phyloP scores from a whole-genome alignment of 1,140 invertebrate genomes.

The Himalopsyche phryganea region DNA sequence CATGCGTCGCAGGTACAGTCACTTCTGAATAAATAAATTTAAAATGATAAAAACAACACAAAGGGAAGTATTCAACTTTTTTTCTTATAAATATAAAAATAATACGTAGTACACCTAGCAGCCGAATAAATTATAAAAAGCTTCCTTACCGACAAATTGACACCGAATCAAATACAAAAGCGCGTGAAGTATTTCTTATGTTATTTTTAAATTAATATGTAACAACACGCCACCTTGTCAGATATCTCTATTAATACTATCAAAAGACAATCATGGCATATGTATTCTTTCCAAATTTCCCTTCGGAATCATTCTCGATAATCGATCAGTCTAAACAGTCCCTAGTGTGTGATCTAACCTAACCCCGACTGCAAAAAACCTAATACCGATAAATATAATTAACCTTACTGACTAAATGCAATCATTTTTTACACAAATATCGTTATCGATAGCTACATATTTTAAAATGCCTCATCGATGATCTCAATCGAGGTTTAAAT shows the following conservation, averaged over 20 bases:
- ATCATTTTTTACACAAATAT: slow-evolving; percentile 11
- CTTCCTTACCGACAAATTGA: slow-evolving; percentile 30
- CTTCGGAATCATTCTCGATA: slow-evolving; percentile 16
- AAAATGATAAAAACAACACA: slow-evolving; percentile 8
- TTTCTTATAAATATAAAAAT: slow-evolving; percentile 9
- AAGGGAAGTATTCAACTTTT: slow-evolving; percentile 10
- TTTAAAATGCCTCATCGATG: too few relatives aligned
- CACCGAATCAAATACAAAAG: slow-evolving; percentile 32
- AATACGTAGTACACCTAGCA: slow-evolving; percentile 15
- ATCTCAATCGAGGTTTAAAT: too few relatives aligned
- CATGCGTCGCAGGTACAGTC: slow-evolving; percentile 6
- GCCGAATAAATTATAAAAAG: slow-evolving; percentile 24
- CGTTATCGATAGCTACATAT: slow-evolving; percentile 4
- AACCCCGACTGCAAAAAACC: neutral
- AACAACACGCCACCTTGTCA: slow-evolving; percentile 26
- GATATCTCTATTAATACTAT: slow-evolving; percentile 1
- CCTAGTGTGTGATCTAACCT: slow-evolving; percentile 18
- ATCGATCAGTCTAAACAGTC: slow-evolving; percentile 33
- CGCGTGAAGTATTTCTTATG: slow-evolving; percentile 12
- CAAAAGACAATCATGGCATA: slow-evolving; percentile 13
- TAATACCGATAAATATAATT: neutral
- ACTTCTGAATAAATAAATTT: slow-evolving; percentile 11
- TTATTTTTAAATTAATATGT: slow-evolving; percentile 22
- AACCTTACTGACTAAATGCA: neutral
- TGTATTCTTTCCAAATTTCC: slow-evolving; percentile 10